A percentile compares a stretch with the other conserved stretches of the same genome.
Evolutionary conservation across 2,888 invertebrate genomes (phyloP).

Genomic region (Agriotes lineatus): DNA sequence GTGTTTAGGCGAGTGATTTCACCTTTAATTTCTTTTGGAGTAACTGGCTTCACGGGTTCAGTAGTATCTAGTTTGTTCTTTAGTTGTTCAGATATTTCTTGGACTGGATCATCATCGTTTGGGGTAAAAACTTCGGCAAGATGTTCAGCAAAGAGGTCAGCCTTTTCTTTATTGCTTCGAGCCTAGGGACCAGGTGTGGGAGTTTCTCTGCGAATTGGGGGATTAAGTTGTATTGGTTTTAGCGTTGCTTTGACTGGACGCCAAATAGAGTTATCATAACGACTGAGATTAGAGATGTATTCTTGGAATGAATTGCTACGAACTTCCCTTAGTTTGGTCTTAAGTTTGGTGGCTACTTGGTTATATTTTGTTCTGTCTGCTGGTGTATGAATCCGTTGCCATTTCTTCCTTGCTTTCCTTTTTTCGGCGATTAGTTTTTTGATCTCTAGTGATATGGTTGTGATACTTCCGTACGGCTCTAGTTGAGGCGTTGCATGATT

Average conservation of each 20-base stretch:
- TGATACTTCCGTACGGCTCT: background rate
- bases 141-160: background rate
- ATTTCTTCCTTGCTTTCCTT: constrained; percentile 28
- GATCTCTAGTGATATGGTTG: constrained; percentile 31
- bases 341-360: constrained; percentile 31
- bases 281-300: background rate
- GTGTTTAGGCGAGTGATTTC: background rate
- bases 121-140: background rate
- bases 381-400: constrained; percentile 36
- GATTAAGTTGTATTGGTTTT: background rate
- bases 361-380: constrained; percentile 37
- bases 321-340: background rate
- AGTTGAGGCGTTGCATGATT: background rate
- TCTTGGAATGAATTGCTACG: background rate
- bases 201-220: no score
- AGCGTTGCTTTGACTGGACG: background rate
- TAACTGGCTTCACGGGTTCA: background rate
- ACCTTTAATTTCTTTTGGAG: background rate
- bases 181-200: background rate
- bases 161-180: background rate
- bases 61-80: background rate
- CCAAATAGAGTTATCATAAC: background rate
- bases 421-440: constrained; percentile 14
- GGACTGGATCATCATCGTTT: background rate
- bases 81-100: background rate